phyloP scores from a whole-genome alignment of 1,140 invertebrate genomes.

The Elymnias hypermnestra region DNA sequence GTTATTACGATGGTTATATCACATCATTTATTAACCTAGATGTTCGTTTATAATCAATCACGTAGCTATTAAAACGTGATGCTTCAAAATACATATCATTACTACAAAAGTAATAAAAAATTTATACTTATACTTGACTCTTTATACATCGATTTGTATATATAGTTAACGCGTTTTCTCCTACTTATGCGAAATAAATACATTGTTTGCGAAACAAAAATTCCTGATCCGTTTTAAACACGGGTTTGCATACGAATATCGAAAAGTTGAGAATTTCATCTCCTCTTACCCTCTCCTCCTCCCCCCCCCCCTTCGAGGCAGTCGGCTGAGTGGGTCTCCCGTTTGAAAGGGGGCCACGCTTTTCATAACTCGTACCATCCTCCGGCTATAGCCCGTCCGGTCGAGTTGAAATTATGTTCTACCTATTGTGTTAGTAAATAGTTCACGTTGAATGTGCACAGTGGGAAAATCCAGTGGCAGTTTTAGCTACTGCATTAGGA shows the following conservation, averaged over 20 bases:
- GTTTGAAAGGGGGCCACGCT: conserved; percentile 4
- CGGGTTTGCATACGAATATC: conserved; percentile 40
- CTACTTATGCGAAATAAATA: too few relatives aligned
- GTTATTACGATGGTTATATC: too few relatives aligned
- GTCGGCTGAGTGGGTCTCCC: not conserved
- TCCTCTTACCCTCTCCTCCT: conserved; percentile 21
- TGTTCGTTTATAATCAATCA: too few relatives aligned
- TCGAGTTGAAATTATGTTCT: conserved; percentile 20
- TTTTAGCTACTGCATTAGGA: not conserved
- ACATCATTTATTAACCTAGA: too few relatives aligned
- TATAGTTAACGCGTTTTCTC: too few relatives aligned
- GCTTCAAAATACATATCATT: too few relatives aligned
- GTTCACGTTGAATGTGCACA: conserved; percentile 13
- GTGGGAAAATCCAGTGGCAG: not conserved
- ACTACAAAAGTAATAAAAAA: too few relatives aligned
- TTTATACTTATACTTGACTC: too few relatives aligned
- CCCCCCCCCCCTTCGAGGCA: conserved; percentile 1
- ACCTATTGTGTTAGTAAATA: conserved; percentile 22
- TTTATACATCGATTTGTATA: too few relatives aligned
- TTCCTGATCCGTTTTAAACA: conserved; percentile 36
- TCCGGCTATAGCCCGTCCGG: conserved; percentile 20
- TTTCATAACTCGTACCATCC: conserved; percentile 19
- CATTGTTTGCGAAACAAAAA: too few relatives aligned
- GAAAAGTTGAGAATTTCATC: conserved; percentile 46
- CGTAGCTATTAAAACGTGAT: too few relatives aligned